These are phyloP conservation scores for Drosophila kepulauana DNA, from an alignment of 1,140 invertebrate species.

Conservation along the genomic window DNA sequence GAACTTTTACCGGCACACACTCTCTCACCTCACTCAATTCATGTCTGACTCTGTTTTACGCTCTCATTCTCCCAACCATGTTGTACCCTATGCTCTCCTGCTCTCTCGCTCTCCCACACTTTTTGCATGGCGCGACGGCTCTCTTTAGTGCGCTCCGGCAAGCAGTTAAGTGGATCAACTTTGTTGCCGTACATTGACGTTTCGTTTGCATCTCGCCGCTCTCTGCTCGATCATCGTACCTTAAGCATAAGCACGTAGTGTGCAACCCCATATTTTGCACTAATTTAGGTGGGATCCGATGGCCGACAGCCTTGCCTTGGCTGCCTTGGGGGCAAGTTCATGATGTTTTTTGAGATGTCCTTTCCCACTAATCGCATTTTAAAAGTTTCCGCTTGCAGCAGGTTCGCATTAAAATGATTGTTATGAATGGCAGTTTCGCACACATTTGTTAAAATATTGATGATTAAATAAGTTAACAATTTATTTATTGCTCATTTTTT, in stretches of 20 bases:
- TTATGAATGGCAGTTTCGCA: no score
- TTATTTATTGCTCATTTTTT: no score
- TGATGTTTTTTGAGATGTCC: slow-evolving; percentile 10
- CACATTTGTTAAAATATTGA: no score
- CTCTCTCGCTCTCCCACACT: slow-evolving; percentile 8
- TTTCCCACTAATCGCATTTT: slow-evolving; percentile 60
- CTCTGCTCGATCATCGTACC: slow-evolving; percentile 10
- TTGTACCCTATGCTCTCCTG: slow-evolving; percentile 4
- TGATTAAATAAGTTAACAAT: no score
- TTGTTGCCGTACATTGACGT: slow-evolving; percentile 80
- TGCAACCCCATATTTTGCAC: slow-evolving; percentile 9
- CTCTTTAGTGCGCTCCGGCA: slow-evolving; percentile 12
- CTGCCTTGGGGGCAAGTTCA: slow-evolving; percentile 1
- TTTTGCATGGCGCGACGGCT: slow-evolving; percentile 7
- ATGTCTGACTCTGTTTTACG: neutral
- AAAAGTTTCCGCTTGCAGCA: slow-evolving; percentile 23
- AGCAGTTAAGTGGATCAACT: slow-evolving; percentile 57
- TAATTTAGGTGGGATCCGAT: slow-evolving; percentile 52
- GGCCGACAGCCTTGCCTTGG: neutral
- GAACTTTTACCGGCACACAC: slow-evolving; percentile 6
- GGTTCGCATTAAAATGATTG: no score
- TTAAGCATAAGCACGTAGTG: neutral
- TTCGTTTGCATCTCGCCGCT: slow-evolving; percentile 44
- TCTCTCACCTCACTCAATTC: neutral
- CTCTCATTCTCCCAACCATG: no score